These are phyloP conservation scores for Oscheius sp. DNA, from an alignment of 2,888 invertebrate species.

Conservation along the genomic window DNA sequence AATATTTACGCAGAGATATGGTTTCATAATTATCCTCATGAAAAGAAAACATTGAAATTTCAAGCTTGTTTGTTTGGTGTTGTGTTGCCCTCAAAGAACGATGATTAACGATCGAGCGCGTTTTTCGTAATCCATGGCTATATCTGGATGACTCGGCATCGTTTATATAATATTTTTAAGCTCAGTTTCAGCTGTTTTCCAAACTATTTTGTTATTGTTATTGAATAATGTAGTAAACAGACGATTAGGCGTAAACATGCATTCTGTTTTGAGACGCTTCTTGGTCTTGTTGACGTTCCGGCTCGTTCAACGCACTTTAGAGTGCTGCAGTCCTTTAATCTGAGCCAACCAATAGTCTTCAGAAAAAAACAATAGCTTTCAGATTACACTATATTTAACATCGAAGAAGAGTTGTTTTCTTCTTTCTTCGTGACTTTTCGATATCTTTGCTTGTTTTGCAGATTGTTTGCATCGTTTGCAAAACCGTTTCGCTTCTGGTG, in stretches of 20 bases:
- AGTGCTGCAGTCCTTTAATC: constrained; percentile 27
- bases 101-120: not conserved
- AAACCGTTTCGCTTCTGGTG: not conserved
- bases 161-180: too few relatives aligned
- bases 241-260: too few relatives aligned
- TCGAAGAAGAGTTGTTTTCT: not conserved
- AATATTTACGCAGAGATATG: too few relatives aligned
- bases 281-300: not conserved
- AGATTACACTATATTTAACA: constrained; percentile 5
- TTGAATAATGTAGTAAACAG: too few relatives aligned
- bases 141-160: too few relatives aligned
- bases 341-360: constrained; percentile 18
- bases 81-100: not conserved
- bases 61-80: not conserved
- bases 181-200: too few relatives aligned
- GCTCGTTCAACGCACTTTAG: constrained; percentile 15
- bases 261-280: not conserved
- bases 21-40: too few relatives aligned
- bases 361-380: constrained; percentile 20
- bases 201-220: too few relatives aligned
- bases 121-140: too few relatives aligned
- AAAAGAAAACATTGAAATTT: not conserved
- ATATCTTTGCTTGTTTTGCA: not conserved
- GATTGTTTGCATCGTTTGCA: not conserved
- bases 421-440: not conserved